Conservation (phyloP, 2,888 invertebrate genomes). For the Sphinx pinastri region DNA sequence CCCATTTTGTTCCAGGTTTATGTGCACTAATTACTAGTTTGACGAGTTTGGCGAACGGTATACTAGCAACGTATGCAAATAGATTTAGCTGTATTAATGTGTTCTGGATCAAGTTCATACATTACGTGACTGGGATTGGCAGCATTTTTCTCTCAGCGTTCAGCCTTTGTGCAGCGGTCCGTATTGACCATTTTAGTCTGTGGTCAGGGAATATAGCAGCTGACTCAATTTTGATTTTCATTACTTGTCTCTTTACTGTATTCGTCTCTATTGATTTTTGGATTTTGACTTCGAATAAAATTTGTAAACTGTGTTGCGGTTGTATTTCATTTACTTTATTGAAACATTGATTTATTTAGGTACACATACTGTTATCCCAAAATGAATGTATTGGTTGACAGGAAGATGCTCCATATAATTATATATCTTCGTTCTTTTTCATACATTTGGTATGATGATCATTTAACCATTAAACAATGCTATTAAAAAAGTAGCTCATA, state of each 20-base stretch:
- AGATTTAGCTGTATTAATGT: conserved; percentile 38
- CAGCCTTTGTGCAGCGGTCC: conserved; percentile 49
- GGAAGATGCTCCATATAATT: no score
- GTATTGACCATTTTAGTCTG: conserved; percentile 43
- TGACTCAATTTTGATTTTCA: conserved; percentile 33
- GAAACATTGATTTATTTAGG: no score
- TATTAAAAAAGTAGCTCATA: no score
- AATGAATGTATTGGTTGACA: no score
- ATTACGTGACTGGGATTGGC: conserved; percentile 48
- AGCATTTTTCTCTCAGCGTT: conserved; percentile 48
- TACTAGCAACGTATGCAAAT: conserved; percentile 40
- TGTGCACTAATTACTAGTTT: conserved; percentile 45
- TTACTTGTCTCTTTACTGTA: conserved; percentile 46
- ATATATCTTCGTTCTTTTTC: no score
- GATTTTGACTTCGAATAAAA: conserved; percentile 39
- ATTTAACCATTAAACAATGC: no score
- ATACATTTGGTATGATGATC: no score
- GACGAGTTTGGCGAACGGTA: conserved; percentile 47
- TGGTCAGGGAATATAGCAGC: conserved; percentile 46
- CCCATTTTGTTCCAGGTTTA: conserved; percentile 48
- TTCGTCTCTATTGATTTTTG: conserved; percentile 51
- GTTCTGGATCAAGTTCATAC: conserved; percentile 44
- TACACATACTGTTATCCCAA: no score
- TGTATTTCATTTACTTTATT: not conserved
- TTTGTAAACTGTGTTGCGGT: conserved; percentile 31